Evolutionary conservation across 2,797 vertebrate species (phyloP), one percentile per base, ranked within the genome.

Genomic region (Mormyrops attenuatus): DNA sequence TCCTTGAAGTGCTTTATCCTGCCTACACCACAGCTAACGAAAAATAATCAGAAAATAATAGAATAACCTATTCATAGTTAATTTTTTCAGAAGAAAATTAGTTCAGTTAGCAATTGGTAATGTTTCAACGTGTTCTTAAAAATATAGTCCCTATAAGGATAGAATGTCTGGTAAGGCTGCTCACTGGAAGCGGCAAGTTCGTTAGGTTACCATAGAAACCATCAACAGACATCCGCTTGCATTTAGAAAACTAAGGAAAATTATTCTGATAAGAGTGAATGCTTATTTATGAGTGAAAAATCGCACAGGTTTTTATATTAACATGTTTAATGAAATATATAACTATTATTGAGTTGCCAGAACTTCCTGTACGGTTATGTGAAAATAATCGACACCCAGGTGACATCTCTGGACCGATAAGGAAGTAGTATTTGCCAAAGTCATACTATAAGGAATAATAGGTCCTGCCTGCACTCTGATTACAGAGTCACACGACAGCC

Each of bases 401-500:
- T 69, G 66, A 69, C 26, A 34, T 73, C 30, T 38, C 2, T 73
- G 66, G 30, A 73, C 30, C 66, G 17, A 73, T 38, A 73, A 73
- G 5, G 5, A 13, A 0, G 30, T 30, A 73, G 66, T 73, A 73
- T 38, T 73, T 6, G 5, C 30, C 5, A 4, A 38, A 17, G 30
- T 73, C 13, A 15, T 38, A 15, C 26, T 73, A 17, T 38, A 2
- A 17, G 66, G 4, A 15, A 38, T 34, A n/a, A 44, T 30, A 30
- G 47, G 5, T n/a, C 38, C 49, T 4, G 34, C 30, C 22, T 52
- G 44, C 88, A 38, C 34, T 49, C 20, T 80, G 1, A 88, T 88
- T 91, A 9, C 93, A 98, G 97, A 94, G 96, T 91, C 95, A 97
- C 88, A 89, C 96, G 38, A 92, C 87, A 0, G 95, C 96, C 0